Base-by-base conservation (phyloP, 2,797 vertebrate genomes). In the Rhinatrema bivittatum region DNA sequence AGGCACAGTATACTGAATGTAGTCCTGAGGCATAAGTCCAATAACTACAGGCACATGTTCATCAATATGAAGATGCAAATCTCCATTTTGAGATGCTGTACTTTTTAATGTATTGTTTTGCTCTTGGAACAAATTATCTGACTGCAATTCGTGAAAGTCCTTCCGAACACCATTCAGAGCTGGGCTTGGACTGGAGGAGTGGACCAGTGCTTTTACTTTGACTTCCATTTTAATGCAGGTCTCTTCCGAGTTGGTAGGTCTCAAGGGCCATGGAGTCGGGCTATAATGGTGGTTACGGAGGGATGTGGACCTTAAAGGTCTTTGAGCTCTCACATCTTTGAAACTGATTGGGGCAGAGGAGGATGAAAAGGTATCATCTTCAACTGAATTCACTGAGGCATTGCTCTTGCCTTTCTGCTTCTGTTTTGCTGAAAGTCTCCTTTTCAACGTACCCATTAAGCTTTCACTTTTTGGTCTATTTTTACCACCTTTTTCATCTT, bases 1-100 rank as follows among this genome's bases (percentile, higher is more conserved):
- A 98, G 94, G 94, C 93, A 99, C 93, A 68, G 94, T 96, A 74
- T 98, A 97, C 80, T 93, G 94, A 76, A 98, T 92, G 84, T 97
- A 99, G 87, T 96, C 93, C 87, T 95, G 94, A 86, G 94, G 93
- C 53, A 89, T 79, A 54, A 97, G 85, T 79, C 94, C 94, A 57
- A 97, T 86, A 59, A 93, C 93, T 46, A 95, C 94, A 89, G 95
- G 95, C 91, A 96, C 89, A 21, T 89, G 91, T 72, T 94, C 91
- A 44, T 93, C 92, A 51, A 97, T 90, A 72, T 87, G 88, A 57
- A 97, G 85, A 79, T 82, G 92, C 66, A 96, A 81, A 76, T 91
- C 89, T 17, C 89, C 87, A 1, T 84, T 87, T 44, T 83, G 90
- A 33, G 91, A 78, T 15, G 71, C 92, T 2, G 91, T 70, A 64